A percentile compares a stretch with the other conserved stretches of the same genome.
Evolutionary conservation across 2,797 vertebrate species (phyloP).

Genomic region (Mormyrops attenuatus): DNA sequence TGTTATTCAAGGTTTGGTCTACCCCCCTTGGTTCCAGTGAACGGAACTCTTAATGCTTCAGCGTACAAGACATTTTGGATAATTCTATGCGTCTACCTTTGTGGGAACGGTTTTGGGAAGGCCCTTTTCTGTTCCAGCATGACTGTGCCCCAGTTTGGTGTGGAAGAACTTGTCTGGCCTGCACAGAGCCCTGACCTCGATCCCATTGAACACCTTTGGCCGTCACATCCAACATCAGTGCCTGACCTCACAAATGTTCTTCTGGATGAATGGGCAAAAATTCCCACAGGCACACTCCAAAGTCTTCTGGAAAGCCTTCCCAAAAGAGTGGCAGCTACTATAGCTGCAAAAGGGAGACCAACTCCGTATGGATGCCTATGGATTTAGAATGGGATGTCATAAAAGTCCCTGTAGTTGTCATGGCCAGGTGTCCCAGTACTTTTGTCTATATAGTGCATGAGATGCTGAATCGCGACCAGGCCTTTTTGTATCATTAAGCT

Average conservation of each 20-base stretch:
- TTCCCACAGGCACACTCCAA: too few species aligned
- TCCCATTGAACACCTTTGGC: neutral
- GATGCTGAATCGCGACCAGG: slow-evolving; percentile 58
- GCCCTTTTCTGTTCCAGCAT: neutral
- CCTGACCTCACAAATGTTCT: too few species aligned
- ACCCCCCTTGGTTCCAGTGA: neutral
- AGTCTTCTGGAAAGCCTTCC: neutral
- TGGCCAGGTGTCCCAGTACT: neutral
- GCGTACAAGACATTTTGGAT: neutral
- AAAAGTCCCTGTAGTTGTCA: neutral
- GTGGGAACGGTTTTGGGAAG: too few species aligned
- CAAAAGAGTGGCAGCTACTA: neutral
- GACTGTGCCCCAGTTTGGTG: neutral
- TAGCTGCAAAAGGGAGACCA: neutral
- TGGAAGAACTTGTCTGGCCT: neutral
- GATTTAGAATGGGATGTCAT: neutral
- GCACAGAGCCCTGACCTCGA: neutral
- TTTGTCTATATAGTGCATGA: slow-evolving; percentile 31
- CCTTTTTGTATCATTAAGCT: slow-evolving; percentile 55
- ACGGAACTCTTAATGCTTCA: neutral
- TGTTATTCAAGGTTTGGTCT: neutral
- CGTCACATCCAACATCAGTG: neutral
- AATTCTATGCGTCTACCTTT: neutral
- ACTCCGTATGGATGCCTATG: neutral
- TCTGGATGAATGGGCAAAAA: neutral